These are phyloP conservation scores for Drosophila littoralis DNA, from an alignment of 1,140 invertebrate genomes.

Conservation along the genomic window DNA sequence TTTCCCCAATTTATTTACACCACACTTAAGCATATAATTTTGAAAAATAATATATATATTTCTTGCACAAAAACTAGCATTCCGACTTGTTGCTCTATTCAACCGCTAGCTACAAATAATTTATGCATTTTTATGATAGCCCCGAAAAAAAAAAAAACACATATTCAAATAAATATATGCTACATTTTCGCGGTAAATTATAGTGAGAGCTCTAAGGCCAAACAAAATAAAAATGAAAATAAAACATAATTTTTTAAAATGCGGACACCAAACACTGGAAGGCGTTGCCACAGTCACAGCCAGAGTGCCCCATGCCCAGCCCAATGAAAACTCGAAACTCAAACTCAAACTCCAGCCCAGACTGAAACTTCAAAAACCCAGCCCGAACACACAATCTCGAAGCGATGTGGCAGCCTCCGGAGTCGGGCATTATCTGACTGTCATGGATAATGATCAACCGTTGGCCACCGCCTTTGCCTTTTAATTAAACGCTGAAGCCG, in stretches of 20 bases:
- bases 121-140: slow-evolving; percentile 18
- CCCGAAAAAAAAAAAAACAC: background rate
- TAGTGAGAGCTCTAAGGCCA: slow-evolving; percentile 33
- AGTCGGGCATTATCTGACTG: slow-evolving; percentile 66
- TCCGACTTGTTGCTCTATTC: background rate
- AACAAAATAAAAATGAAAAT: slow-evolving; percentile 39
- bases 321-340: background rate
- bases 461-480: slow-evolving; percentile 75
- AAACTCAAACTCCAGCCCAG: background rate
- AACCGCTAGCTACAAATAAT: slow-evolving; percentile 1
- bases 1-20: background rate
- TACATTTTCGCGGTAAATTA: slow-evolving; percentile 54
- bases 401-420: slow-evolving; percentile 24
- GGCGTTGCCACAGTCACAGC: slow-evolving; percentile 42
- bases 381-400: slow-evolving; percentile 18
- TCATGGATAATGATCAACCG: slow-evolving; percentile 77
- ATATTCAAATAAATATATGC: slow-evolving; percentile 24
- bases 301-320: slow-evolving; percentile 12
- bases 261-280: slow-evolving; percentile 36
- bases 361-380: slow-evolving; percentile 3
- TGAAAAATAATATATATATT: too few species aligned
- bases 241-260: slow-evolving; percentile 62
- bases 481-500: slow-evolving; percentile 78
- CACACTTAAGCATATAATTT: background rate
- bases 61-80: background rate